Evolutionary conservation across 2,888 invertebrate genomes (phyloP).

Genomic region (Oscheius sp.): DNA sequence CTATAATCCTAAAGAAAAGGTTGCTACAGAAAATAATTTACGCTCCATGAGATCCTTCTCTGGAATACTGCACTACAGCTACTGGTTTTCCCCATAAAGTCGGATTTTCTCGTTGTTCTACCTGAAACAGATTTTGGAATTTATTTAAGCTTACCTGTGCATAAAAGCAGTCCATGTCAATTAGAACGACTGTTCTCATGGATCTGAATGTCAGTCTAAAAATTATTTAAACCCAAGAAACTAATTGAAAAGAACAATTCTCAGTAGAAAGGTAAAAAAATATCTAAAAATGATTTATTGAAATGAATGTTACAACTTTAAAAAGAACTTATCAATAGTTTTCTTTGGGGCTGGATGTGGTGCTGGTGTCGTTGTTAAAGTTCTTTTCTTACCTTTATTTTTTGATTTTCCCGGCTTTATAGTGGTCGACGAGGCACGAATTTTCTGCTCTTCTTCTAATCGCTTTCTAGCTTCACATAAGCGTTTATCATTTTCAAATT

Average conservation of each 20-base stretch:
- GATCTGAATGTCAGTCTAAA: too few relatives aligned
- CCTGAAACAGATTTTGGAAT: too few relatives aligned
- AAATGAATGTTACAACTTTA: neutral
- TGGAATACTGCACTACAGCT: constrained; percentile 84
- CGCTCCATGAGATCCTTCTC: constrained; percentile 89
- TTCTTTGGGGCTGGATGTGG: constrained; percentile 25
- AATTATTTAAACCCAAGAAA: too few relatives aligned
- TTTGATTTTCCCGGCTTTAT: neutral
- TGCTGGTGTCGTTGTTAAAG: neutral
- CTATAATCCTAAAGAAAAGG: constrained; percentile 92
- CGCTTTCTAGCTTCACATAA: constrained; percentile 7
- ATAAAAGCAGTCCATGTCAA: constrained; percentile 99
- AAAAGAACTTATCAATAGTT: constrained; percentile 20
- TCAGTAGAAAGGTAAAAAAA: too few relatives aligned
- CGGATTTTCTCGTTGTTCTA: constrained; percentile 90
- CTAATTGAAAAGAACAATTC: too few relatives aligned
- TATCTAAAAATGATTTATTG: too few relatives aligned
- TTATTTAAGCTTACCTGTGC: too few relatives aligned
- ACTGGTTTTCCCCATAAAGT: constrained; percentile 85
- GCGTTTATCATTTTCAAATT: constrained; percentile 17
- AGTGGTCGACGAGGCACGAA: neutral
- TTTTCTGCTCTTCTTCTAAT: neutral
- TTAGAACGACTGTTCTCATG: constrained; percentile 78
- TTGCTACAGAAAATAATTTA: too few relatives aligned
- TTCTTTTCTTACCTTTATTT: constrained; percentile 14